Evolutionary conservation across 2,888 invertebrate species (phyloP).

Genomic region (Pocota personata): DNA sequence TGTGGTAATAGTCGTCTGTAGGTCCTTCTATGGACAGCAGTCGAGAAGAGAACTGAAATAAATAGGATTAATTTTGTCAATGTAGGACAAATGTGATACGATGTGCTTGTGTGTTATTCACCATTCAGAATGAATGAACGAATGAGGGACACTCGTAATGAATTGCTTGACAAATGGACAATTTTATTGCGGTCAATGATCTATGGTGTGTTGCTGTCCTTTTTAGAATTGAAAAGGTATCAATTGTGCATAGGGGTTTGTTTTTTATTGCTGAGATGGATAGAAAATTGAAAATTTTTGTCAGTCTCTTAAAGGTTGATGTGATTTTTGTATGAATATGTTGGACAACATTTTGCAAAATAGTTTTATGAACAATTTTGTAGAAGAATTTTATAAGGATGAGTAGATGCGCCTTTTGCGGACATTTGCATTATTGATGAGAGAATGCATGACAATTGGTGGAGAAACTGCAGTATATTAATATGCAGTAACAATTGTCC

Average conservation of each 20-base stretch:
- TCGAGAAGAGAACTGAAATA: neutral
- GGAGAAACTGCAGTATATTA: no score
- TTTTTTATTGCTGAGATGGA: neutral
- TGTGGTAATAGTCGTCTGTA: neutral
- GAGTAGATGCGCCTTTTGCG: no score
- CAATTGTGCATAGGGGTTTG: neutral
- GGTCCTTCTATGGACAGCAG: neutral
- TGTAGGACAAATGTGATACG: slow-evolving; percentile 8
- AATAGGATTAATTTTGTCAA: slow-evolving; percentile 53
- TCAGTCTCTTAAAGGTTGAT: neutral
- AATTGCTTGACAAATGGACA: slow-evolving; percentile 49
- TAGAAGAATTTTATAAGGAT: neutral
- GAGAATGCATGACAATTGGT: no score
- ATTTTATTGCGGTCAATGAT: slow-evolving; percentile 59
- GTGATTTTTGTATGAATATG: neutral
- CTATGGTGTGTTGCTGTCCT: slow-evolving; percentile 11
- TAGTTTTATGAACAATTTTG: no score
- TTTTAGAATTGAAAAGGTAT: slow-evolving; percentile 24
- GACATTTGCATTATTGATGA: no score
- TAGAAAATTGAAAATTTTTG: neutral
- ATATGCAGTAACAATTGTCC: no score
- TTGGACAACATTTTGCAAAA: neutral
- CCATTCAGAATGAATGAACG: slow-evolving; percentile 14
- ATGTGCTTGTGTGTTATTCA: slow-evolving; percentile 13
- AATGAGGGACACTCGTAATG: slow-evolving; percentile 35